These are phyloP conservation scores for Eupithecia vulgata DNA, from an alignment of 2,888 invertebrate genomes.

Conservation along the genomic window DNA sequence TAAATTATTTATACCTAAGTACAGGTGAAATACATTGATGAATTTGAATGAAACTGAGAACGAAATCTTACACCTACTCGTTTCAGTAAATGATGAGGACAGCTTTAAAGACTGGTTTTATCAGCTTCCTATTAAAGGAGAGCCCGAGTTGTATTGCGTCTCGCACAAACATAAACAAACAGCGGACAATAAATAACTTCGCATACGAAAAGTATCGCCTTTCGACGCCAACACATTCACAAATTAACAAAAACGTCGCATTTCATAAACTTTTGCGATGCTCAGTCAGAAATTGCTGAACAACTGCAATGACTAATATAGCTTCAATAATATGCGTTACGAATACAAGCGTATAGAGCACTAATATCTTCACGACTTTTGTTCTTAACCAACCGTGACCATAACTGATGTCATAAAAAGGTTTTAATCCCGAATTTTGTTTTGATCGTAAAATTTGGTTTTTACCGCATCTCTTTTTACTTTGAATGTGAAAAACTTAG, in stretches of 20 bases:
- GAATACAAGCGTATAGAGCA: background rate
- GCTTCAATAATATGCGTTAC: background rate
- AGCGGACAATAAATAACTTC: constrained; percentile 32
- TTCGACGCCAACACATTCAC: constrained; percentile 33
- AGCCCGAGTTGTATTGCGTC: constrained; percentile 17
- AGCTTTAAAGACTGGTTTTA: constrained; percentile 1
- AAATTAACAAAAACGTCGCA: constrained; percentile 35
- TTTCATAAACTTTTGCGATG: constrained; percentile 32
- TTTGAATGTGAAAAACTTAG: too few species aligned
- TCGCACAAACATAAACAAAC: constrained; percentile 29
- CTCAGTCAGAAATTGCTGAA: constrained; percentile 14
- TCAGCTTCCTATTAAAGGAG: constrained; percentile 13
- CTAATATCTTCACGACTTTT: background rate
- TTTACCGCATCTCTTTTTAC: background rate
- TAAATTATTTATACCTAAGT: background rate
- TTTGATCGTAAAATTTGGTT: background rate
- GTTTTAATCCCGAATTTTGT: background rate
- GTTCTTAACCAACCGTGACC: background rate
- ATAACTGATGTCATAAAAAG: background rate
- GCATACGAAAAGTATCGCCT: constrained; percentile 36
- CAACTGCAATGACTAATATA: constrained; percentile 3
- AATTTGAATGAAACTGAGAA: background rate
- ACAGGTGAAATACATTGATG: background rate
- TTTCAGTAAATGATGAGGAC: background rate
- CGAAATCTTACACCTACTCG: background rate